A percentile compares a stretch with the other conserved stretches of the same genome.
Conservation (phyloP, 1,140 invertebrate species). For the Drosophila malerkotliana region DNA sequence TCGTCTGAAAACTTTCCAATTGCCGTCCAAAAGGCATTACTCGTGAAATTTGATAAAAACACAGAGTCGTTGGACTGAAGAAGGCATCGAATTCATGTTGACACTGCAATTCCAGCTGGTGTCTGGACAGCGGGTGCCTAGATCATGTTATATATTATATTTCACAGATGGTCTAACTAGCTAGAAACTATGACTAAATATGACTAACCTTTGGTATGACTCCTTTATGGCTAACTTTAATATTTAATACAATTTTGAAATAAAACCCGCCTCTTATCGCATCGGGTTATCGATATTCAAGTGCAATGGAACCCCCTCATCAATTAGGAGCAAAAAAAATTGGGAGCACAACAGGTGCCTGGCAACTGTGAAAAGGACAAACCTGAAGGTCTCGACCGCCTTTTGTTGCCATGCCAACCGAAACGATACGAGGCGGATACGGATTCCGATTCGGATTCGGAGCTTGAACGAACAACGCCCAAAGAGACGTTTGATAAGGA, state of each 20-base stretch:
- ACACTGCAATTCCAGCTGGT: constrained; percentile 27
- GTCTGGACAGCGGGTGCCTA: too few species aligned
- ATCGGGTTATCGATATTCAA: not conserved
- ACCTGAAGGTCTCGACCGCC: constrained; percentile 64
- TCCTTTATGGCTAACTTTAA: too few species aligned
- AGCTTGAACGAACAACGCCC: constrained; percentile 37
- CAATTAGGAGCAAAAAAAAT: constrained; percentile 8
- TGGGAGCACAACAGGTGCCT: constrained; percentile 70
- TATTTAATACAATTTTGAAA: too few species aligned
- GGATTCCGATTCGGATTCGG: not conserved
- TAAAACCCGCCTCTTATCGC: too few species aligned
- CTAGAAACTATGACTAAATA: too few species aligned
- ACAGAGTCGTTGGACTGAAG: constrained; percentile 48
- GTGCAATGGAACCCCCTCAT: constrained; percentile 11
- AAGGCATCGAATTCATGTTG: constrained; percentile 17
- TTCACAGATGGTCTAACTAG: constrained; percentile 23
- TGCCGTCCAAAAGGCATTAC: constrained; percentile 15
- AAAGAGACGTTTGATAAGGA: constrained; percentile 39
- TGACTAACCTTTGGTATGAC: too few species aligned
- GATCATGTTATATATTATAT: not conserved
- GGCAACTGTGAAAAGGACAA: constrained; percentile 80
- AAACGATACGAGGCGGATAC: constrained; percentile 28
- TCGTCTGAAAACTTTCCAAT: constrained; percentile 45
- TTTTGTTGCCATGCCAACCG: constrained; percentile 48
- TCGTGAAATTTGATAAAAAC: constrained; percentile 56